Evolutionary conservation across 2,888 invertebrate genomes (phyloP).

Genomic region (Leptura quadrifasciata): DNA sequence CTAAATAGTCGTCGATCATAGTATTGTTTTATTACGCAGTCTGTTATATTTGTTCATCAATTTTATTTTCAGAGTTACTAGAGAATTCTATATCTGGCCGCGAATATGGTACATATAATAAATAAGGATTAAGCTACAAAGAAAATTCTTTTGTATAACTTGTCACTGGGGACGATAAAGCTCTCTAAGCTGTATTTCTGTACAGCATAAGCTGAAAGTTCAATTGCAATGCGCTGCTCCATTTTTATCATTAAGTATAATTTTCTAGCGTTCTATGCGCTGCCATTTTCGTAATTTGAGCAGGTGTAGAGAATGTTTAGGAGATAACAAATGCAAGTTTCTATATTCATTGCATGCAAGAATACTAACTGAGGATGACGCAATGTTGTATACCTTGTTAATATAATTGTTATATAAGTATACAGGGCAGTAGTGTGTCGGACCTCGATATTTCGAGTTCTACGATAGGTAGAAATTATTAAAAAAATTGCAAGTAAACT

Average conservation of each 20-base stretch:
- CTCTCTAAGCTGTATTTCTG: constrained; percentile 34
- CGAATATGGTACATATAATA: constrained; percentile 51
- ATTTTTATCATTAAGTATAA: constrained; percentile 21
- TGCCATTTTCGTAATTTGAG: constrained; percentile 12
- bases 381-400: no score
- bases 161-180: constrained; percentile 42
- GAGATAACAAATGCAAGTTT: neutral
- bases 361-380: no score
- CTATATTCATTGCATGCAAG: neutral
- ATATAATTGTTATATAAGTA: no score
- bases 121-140: constrained; percentile 60
- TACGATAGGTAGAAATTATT: no score
- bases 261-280: constrained; percentile 15
- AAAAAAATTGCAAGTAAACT: no score
- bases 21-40: constrained; percentile 12
- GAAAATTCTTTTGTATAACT: constrained; percentile 54
- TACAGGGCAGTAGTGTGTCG: no score
- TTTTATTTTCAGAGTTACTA: constrained; percentile 21
- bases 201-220: constrained; percentile 25
- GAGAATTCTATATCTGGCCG: constrained; percentile 22
- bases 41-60: constrained; percentile 22
- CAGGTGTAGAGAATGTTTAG: constrained; percentile 6
- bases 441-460: no score
- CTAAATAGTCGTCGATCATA: neutral
- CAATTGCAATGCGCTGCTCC: constrained; percentile 29